phyloP scores from a whole-genome alignment of 2,888 invertebrate species.

The Tricholauxania praeusta region DNA sequence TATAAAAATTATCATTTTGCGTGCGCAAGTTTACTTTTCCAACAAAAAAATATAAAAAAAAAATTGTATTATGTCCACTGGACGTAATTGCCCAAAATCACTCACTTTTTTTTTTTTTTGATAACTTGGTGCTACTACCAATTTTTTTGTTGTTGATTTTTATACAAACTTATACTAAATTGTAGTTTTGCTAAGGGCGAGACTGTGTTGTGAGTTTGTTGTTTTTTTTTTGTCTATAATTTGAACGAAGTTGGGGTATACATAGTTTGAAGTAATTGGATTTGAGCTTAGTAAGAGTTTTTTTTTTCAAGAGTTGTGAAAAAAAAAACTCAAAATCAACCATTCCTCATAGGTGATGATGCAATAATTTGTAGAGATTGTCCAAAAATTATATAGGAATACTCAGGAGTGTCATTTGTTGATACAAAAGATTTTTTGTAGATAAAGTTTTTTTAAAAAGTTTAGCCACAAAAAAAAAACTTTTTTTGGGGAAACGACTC shows the following conservation, averaged over 20 bases:
- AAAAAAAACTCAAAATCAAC: too few species aligned
- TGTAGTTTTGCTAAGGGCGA: not conserved
- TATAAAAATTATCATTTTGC: constrained; percentile 11
- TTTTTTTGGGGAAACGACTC: too few species aligned
- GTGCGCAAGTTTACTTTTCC: constrained; percentile 2
- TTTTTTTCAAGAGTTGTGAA: too few species aligned
- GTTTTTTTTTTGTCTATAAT: not conserved
- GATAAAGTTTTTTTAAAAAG: too few species aligned
- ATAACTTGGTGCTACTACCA: not conserved
- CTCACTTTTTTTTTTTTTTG: not conserved
- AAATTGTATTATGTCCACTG: not conserved
- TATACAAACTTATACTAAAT: not conserved
- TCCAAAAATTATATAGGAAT: too few species aligned
- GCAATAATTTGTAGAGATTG: too few species aligned
- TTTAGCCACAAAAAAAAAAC: too few species aligned
- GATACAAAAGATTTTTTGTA: too few species aligned
- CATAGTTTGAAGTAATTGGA: too few species aligned
- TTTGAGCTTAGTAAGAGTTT: too few species aligned
- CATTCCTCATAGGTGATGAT: too few species aligned
- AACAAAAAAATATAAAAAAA: not conserved
- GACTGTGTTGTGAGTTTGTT: not conserved
- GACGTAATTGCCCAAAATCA: constrained; percentile 5
- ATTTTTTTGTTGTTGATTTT: not conserved
- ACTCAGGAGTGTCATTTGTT: too few species aligned
- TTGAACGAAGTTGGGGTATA: not conserved